Evolutionary conservation across 2,113 vertebrate species (phyloP), one percentile per base, ranked within the genome.

Genomic region (Mirza zaza): DNA sequence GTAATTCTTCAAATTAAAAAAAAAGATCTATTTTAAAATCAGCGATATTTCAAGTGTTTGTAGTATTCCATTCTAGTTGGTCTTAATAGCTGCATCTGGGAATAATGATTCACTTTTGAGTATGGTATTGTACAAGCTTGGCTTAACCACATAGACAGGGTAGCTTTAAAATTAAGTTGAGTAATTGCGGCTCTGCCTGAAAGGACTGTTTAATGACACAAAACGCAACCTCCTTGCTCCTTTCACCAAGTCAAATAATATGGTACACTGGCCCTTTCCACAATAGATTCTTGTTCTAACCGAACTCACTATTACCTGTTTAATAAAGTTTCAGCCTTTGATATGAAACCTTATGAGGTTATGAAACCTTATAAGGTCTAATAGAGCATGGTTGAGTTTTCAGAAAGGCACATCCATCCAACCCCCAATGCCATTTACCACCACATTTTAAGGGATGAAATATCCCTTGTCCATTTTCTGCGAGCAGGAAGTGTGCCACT

Each of bases 11-110:
- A 48, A 48, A 45, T 39, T 94, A 63, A 92, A 86, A 97, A 36
- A 84, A 93, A 85, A 63, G 10, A 48, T 36, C 80, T 94, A 67
- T 97, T 98, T 96, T 52, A 73, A 94, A 97, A 79, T 90, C 86
- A 97, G 20, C 52, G 65, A 50, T 75, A 32, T 13, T 29, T 87
- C 83, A 90, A 85, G 87, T 79, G 48, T 93, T 94, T n/a, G 8
- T 90, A 36, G 63, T 87, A n/a, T 27, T 85, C 75, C 36, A 36
- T 55, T 97, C 48, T 91, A 81, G 67, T 83, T 90, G 50, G n/a
- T 87, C 55, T 73, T 93, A 63, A 61, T 36, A 89, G 50, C 83
- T 75, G 3, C 93, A 76, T 90, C 32, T 88, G 95, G 95, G 90
- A 93, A 15, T 65, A 82, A 95, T 85, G 36, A 48, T 95, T 97